Base-by-base conservation (phyloP, 2,888 invertebrate species). In the Netelia fuscicornis region DNA sequence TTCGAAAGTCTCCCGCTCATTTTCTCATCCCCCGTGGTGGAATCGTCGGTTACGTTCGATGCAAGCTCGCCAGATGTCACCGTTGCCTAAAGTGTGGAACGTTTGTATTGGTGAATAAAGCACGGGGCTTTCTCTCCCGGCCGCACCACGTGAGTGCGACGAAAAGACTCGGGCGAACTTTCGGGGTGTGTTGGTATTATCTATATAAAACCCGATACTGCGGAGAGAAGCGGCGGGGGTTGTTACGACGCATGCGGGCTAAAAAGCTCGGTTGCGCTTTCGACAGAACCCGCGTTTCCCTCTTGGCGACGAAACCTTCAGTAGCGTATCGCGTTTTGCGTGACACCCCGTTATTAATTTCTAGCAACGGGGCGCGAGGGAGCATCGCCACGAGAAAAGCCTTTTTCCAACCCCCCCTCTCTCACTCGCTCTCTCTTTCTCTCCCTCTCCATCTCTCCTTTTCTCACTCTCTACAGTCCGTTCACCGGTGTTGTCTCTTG, bases 31-130 rank as follows among this genome's bases (percentile, higher is more conserved):
- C 65, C 56, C 54, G 13, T 17, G 68, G 37, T 48, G 58, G 62
- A 23, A 83, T 76, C 52, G 56, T 68, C 2, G 2, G 25, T 25
- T 25, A 25, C 25, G 2, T 25, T 25, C 25, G 25, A 25, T 37
- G 25, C 9, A 42, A 44, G 78, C 67, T 71, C 86, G 72, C 83
- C 83, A 87, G 87, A 87, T 87, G 87, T 79, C 87, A 87, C 70
- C 78, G 81, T 65, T 60, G 75, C 56, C 64, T 65, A 70, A 71
- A 64, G 56, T 25, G n/a, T 42, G n/a, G 23, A 76, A 65, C 62
- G 78, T 64, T 79, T 65, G 86, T 87, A 74, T 84, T 56, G 77
- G 84, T 78, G 74, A 71, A 62, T 60, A 70, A 10, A 30, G 25
- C 74, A 23, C 54, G 62, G 42, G 23, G 60, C 44, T 67, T 78